Percentiles rank a stretch among this genome's conserved stretches.
phyloP scores from a whole-genome alignment of 1,140 invertebrate genomes.

The Saccostrea cuccullata region DNA sequence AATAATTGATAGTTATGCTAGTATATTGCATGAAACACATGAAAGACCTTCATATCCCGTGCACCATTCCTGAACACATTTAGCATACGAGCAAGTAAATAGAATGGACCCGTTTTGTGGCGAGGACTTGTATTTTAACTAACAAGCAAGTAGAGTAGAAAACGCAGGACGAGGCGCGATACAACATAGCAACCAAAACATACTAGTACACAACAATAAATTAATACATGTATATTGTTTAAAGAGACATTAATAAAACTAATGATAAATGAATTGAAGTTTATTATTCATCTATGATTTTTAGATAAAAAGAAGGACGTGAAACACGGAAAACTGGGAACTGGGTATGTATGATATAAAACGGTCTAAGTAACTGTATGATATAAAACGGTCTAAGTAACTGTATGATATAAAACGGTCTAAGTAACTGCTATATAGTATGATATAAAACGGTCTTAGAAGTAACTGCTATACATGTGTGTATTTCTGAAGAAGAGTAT shows the following conservation, averaged over 20 bases:
- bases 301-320: conserved; percentile 3
- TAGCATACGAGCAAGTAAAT: too few species aligned
- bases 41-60: too few species aligned
- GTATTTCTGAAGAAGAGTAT: background rate
- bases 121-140: too few species aligned
- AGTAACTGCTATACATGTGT: background rate
- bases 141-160: too few species aligned
- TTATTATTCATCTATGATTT: background rate
- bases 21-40: too few species aligned
- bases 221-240: background rate
- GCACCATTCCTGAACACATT: too few species aligned
- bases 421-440: background rate
- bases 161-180: too few species aligned
- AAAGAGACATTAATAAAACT: background rate
- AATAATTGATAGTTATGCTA: too few species aligned
- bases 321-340: background rate
- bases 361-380: background rate
- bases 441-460: background rate
- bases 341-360: background rate
- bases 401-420: background rate
- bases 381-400: too few species aligned
- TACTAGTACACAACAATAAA: background rate
- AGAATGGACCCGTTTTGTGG: too few species aligned
- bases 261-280: background rate
- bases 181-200: too few species aligned